Evolutionary conservation across 2,113 vertebrate genomes (phyloP), one percentile per base, ranked within the genome.

Genomic region (Microtus pennsylvanicus): DNA sequence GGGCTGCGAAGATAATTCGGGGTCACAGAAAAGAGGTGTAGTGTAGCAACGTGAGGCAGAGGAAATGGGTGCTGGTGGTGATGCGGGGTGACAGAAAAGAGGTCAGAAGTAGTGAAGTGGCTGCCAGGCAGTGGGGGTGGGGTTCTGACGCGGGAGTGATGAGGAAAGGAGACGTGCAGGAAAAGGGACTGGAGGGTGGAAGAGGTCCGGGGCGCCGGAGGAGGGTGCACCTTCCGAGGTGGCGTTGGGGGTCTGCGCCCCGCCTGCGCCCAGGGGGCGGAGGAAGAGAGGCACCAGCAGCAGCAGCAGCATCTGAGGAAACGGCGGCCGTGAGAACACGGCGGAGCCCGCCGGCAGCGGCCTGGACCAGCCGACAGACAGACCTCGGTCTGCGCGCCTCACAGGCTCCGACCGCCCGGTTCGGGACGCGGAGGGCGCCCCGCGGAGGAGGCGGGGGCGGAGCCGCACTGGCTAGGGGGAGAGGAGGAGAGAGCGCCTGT

Each of bases 191-290:
- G 35, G 11, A 47, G 70, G 72, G 69, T 74, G 95, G 22, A 61
- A 70, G 67, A 74, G 58, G 87, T 87, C 94, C 19, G 81, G 76
- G 65, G 75, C 69, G 91, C 63, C 19, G 69, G 88, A 52, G 85
- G 26, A 87, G 92, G 87, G 74, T 65, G 97, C 97, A 97, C 97
- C 97, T 97, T 97, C 96, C 0, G 96, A 97, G 89, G 97, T 97
- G 91, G 95, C 81, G 96, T 97, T 97, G 93, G 98, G 96, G 98
- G 94, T 90, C 97, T 97, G 97, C 90, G 97, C 96, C 97, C 97
- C 97, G 88, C 92, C 96, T 33, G 96, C 96, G 92, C 96, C 97
- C 87, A 47, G 76, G 47, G 89, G 70, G 87, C 93, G 70, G 70
- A 95, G 97, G 96, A 97, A 91, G 67, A 97, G 89, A 42, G 91